Evolutionary conservation across 2,888 invertebrate genomes (phyloP), one percentile per base, ranked within the genome.

Genomic region (Scrobipalpa costella): DNA sequence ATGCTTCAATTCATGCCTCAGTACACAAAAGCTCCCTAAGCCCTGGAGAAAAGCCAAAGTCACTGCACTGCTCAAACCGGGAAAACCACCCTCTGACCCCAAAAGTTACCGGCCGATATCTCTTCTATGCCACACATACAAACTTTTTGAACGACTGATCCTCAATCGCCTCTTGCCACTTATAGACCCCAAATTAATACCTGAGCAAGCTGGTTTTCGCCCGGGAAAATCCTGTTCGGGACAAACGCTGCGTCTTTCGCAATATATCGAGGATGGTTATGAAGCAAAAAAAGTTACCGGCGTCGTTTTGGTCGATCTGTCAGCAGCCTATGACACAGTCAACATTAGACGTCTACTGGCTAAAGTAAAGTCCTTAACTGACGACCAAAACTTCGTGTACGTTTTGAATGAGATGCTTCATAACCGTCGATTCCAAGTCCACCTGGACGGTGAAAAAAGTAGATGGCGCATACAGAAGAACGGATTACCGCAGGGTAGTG

Each of bases 71-170:
- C 38, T 36, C 0, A 57, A 57, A 38, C 57, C 57, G 7, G 49
- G 17, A 7, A 49, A 49, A 8, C 5, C 49, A 8, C 17, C 8
- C 7, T 8, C 15, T 17, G 57, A 57, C 8, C 57, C 57, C 0
- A 57, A 57, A 15, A 57, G 34, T 33, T 57, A 34, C 34, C 33
- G 57, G 15, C 57, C 57, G 6, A 57, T 57, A 8, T 15, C 15
- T 2, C 34, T 57, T 0, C 52, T 55, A 9, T 55, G 33, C n/a
- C 52, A 55, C 13, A 55, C 52, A 2, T 55, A 13, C 33, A 57
- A 57, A n/a, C 34, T 57, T 13, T 34, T 57, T 15, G 57, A 57
- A 15, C 1, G 57, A 7, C 8, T 57, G 7, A 13, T 36, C 6
- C 34, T 57, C 1, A 57, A 57, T n/a, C 57, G 57, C 9, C 34